Base-by-base conservation (phyloP, 1,140 invertebrate genomes). In the Apis laboriosa region DNA sequence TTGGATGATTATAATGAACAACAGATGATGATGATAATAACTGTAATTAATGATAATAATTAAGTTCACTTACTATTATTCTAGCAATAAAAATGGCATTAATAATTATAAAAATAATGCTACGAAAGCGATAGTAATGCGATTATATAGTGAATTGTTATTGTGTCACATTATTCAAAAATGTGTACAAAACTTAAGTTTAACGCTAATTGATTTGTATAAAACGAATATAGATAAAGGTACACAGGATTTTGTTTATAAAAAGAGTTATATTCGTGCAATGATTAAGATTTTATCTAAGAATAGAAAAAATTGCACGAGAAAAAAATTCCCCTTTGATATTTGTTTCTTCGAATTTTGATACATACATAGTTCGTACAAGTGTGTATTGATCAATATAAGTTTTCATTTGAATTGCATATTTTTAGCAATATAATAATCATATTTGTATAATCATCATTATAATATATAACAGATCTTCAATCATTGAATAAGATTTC, bases 151-250 rank as follows among this genome's bases (percentile, higher is more conserved):
- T 55, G 60, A 60, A 58, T 51, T 78, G 78, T 61, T 64, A 80
- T 64, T 55, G 19, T 55, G 34, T 64, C 60, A 56, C 64, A 51
- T 15, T 74, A 55, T 55, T 80, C 21, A 28, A 53, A 74, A 43
- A 73, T 61, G 28, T 74, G 51, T 80, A 80, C 70, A 74, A 80
- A 80, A 80, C 71, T 63, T 63, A 80, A 80, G 49, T 73, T 53
- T 55, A 73, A 80, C 49, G 19, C 24, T 21, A 49, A 70, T 55
- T 19, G 51, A 19, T 74, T 24, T 61, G 53, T 75, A 80, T 80
- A 80, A 74, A 80, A 80, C n/a, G n/a, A 43, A 73, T 56, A 56
- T 24, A 49, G 21, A 15, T 66, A 66, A 80, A 55, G 15, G 24
- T 79, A 64, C 28, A 63, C 13, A 56, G 17, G 15, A 13, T 55